Evolutionary conservation across 2,797 vertebrate species (phyloP), one percentile per base, ranked within the genome.

Genomic region (Australoheros facetus): DNA sequence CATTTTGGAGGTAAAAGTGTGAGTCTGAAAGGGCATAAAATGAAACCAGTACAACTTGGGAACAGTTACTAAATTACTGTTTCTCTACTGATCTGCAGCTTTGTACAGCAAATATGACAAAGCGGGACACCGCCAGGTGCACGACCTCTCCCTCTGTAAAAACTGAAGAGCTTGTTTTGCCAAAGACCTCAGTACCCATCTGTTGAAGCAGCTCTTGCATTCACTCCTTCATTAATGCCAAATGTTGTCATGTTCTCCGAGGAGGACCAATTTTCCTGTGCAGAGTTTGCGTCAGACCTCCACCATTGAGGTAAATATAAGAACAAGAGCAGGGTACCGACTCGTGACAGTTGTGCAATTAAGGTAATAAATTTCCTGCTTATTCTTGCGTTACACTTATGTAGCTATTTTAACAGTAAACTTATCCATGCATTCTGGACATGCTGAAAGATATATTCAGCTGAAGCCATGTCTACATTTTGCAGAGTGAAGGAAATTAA

Each of bases 321-420:
- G 51, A 51, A 51, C 45, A 51, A 69, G 64, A 26, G 45, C 42
- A 19, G 3, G 6, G 64, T 32, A 30, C 17, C 76, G 71, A 84
- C 42, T 85, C 79, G 17, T 89, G 86, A 86, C 89, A 90, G 76
- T 83, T 85, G 64, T 77, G 77, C 83, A 88, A 88, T 88, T 74
- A 87, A 87, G 45, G 59, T 56, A 56, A 85, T 90, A 89, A 75
- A 91, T 91, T 34, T n/a, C 57, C 56, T 64, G 60, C 78, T 69
- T 84, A 72, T 69, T 85, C 81, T 56, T 75, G 76, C 77, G 75
- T 82, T 82, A 55, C 76, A 83, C 53, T 71, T 39, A 74, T 87
- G 80, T 66, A 34, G 70, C 51, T 85, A 5, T 86, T 88, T 76
- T 72, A 72, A 19, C 55, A 26, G 53, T 62, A 37, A 69, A 56